Conservation (phyloP, 2,797 vertebrate species). For the Numenius phaeopus region DNA sequence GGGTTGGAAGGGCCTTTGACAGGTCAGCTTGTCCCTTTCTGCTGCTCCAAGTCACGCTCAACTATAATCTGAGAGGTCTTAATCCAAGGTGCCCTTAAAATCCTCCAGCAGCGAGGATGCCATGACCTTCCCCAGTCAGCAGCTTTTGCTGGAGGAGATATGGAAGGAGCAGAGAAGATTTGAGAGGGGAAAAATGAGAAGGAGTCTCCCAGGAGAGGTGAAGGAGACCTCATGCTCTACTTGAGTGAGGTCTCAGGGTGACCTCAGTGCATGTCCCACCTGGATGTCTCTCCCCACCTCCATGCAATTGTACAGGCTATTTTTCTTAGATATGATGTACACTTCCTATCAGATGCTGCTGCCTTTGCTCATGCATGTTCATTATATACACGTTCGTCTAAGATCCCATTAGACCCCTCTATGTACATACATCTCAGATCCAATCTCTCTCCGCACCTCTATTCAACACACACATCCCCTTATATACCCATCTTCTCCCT, state of each 20-base stretch:
- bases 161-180: not conserved
- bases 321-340: not conserved
- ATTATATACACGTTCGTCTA: not conserved
- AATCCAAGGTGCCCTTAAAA: not conserved
- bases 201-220: not conserved
- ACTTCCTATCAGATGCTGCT: not conserved
- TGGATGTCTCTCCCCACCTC: not conserved
- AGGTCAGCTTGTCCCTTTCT: slow-evolving; percentile 14
- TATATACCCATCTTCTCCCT: not conserved
- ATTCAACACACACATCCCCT: not conserved
- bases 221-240: not conserved
- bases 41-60: not conserved
- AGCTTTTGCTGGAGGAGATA: not conserved
- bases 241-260: not conserved
- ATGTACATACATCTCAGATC: not conserved
- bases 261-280: rapidly evolving
- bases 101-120: not conserved
- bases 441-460: not conserved
- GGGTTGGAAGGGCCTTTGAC: not conserved
- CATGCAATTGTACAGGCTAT: not conserved
- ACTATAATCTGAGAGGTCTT: not conserved
- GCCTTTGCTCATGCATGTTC: not conserved
- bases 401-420: not conserved
- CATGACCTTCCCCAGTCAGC: not conserved
- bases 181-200: not conserved